phyloP scores from a whole-genome alignment of 92 coral and sea anemone species.

The Blastomussa wellsi region DNA sequence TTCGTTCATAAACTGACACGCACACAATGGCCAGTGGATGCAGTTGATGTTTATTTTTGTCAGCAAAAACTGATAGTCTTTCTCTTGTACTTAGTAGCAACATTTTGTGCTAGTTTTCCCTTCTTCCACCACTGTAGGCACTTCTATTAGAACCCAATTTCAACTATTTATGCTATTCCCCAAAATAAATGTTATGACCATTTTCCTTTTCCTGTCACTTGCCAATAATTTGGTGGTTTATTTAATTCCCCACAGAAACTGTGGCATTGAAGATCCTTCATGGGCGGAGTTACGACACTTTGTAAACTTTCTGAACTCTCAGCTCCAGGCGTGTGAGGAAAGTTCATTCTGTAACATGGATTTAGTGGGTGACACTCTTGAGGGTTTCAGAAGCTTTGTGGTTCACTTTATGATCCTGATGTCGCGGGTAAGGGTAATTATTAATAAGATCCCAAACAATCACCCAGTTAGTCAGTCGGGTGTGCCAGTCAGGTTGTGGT shows the following conservation, averaged over 20 bases:
- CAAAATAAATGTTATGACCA: not conserved
- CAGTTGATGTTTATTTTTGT: too few relatives aligned
- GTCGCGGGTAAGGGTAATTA: conserved; percentile 71
- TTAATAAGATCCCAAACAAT: not conserved
- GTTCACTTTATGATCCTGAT: conserved; percentile 85
- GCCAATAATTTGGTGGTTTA: not conserved
- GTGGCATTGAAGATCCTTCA: conserved; percentile 88
- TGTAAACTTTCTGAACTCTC: conserved; percentile 83
- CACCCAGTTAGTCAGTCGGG: not conserved
- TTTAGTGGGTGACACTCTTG: conserved; percentile 74
- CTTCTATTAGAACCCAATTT: not conserved
- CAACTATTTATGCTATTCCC: not conserved
- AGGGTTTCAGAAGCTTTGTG: conserved; percentile 84
- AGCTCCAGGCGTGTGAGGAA: conserved; percentile 81
- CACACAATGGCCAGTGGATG: too few relatives aligned
- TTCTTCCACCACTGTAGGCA: not conserved
- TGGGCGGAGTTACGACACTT: conserved; percentile 93
- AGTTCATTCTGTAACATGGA: conserved; percentile 80
- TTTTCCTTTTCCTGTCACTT: not conserved
- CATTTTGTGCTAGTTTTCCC: not conserved
- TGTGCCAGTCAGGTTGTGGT: too few relatives aligned
- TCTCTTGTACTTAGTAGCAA: not conserved
- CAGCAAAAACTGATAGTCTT: not conserved
- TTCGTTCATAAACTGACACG: too few relatives aligned
- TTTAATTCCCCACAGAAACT: conserved; percentile 52